Base-by-base conservation (phyloP, 2,113 vertebrate genomes). In the Podilymbus podiceps region DNA sequence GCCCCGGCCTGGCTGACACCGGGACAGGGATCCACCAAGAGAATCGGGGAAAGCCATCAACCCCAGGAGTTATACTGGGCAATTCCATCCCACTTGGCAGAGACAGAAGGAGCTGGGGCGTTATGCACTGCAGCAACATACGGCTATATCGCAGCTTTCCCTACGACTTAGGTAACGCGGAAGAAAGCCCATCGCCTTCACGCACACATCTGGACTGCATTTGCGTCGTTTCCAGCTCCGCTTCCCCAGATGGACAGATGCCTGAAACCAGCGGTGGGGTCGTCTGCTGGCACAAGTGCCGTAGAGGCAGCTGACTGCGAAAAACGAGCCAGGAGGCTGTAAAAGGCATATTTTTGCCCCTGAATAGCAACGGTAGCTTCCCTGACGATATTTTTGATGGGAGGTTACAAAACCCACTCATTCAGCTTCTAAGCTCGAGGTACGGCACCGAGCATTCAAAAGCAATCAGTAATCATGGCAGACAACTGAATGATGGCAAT, bases 401-500 rank as follows among this genome's bases (percentile, higher is more conserved):
- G 89, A 91, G 52, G 47, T 81, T 93, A 85, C 85, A 78, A 82
- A 88, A 60, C 31, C 3, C 17, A 18, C 33, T 87, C 72, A 2
- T 8, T 24, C 30, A 78, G 75, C 63, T 74, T 90, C 68, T 59
- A 31, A 83, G 52, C 44, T 83, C 3, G 5, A 78, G 72, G 79
- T 16, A 91, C 79, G 44, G 71, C 85, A 69, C 31, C 50, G 55
- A 91, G n/a, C 73, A 72, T 87, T 83, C 69, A 64, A 79, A 94
- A 58, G 25, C 89, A 91, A 96, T 81, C 75, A 77, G 81, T 31
- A 62, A 59, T 83, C 68, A 35, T 1, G 28, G 92, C 79, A 88
- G 90, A 89, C 86, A 80, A 72, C 47, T 55, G 73, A 96, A 83
- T 22, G 44, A 85, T 93, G 93, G 94, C 96, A 90, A 87, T 82